Evolutionary conservation across 2,888 invertebrate genomes (phyloP).

Genomic region (Heteromurus nitidus): DNA sequence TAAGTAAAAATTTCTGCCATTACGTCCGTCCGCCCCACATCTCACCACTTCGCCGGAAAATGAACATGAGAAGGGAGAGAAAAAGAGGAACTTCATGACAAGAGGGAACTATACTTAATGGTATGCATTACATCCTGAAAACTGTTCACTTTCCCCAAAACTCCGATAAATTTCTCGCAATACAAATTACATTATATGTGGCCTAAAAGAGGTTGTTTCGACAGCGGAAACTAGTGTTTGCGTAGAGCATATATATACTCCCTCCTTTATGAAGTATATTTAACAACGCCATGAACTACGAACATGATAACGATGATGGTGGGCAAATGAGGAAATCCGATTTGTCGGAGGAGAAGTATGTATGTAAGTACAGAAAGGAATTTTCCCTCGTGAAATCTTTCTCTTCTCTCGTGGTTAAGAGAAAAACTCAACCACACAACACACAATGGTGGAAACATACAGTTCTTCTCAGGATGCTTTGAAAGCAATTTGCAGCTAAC

Average conservation of each 20-base stretch:
- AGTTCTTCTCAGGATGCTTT: conserved; percentile 27
- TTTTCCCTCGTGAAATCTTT: conserved; percentile 12
- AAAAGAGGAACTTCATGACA: conserved; percentile 22
- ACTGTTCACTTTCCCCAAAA: conserved; percentile 37
- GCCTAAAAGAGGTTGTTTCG: too few relatives aligned
- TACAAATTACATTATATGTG: too few relatives aligned
- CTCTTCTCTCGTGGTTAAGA: background rate
- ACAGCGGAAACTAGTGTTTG: too few relatives aligned
- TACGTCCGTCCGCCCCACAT: too few relatives aligned
- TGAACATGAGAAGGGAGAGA: too few relatives aligned
- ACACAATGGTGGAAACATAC: too few relatives aligned
- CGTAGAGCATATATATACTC: too few relatives aligned
- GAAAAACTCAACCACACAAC: too few relatives aligned
- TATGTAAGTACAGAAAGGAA: conserved; percentile 12
- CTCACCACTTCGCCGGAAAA: too few relatives aligned
- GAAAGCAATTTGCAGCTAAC: conserved; percentile 35
- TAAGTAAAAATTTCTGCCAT: conserved; percentile 13
- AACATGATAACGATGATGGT: too few relatives aligned
- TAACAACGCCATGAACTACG: background rate
- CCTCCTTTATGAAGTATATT: too few relatives aligned
- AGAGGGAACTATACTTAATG: conserved; percentile 33
- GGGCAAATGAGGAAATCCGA: conserved; percentile 50
- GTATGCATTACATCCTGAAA: conserved; percentile 21
- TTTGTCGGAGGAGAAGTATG: conserved; percentile 33
- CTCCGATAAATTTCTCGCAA: conserved; percentile 38